phyloP scores from a whole-genome alignment of 2,113 vertebrate genomes.

The Chelonoidis abingdonii region DNA sequence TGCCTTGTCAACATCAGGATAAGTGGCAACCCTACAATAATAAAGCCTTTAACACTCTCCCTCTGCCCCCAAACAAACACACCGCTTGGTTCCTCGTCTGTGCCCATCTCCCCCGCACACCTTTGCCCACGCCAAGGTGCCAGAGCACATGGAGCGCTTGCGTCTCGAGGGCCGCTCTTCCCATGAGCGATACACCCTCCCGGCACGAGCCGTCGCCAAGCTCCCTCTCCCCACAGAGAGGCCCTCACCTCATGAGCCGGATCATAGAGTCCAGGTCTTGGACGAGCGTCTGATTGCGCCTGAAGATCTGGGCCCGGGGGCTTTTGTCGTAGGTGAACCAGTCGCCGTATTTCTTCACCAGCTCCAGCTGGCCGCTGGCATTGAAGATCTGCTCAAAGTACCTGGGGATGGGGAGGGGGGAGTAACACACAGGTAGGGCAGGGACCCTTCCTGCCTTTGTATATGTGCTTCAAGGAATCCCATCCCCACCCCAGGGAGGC shows the following conservation, averaged over 20 bases:
- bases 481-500: neutral
- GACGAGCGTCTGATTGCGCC: slow-evolving; percentile 88
- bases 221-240: neutral
- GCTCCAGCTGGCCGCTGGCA: slow-evolving; percentile 83
- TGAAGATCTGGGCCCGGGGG: slow-evolving; percentile 93
- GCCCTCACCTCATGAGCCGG: slow-evolving; percentile 89
- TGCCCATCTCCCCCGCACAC: neutral
- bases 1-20: neutral
- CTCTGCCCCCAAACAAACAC: neutral
- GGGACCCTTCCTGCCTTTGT: neutral
- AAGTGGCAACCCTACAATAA: neutral
- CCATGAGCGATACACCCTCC: neutral
- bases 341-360: slow-evolving; percentile 88
- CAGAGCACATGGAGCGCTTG: no score
- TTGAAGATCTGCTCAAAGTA: slow-evolving; percentile 91
- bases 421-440: neutral
- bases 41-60: neutral
- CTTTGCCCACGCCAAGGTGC: neutral
- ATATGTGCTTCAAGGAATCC: neutral
- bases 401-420: slow-evolving; percentile 61
- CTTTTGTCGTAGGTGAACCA: slow-evolving; percentile 92
- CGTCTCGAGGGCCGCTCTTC: neutral
- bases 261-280: slow-evolving; percentile 90
- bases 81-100: neutral
- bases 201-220: fast-evolving